Conservation (phyloP, 2,113 vertebrate genomes). For the Typhlomys cinereus region DNA sequence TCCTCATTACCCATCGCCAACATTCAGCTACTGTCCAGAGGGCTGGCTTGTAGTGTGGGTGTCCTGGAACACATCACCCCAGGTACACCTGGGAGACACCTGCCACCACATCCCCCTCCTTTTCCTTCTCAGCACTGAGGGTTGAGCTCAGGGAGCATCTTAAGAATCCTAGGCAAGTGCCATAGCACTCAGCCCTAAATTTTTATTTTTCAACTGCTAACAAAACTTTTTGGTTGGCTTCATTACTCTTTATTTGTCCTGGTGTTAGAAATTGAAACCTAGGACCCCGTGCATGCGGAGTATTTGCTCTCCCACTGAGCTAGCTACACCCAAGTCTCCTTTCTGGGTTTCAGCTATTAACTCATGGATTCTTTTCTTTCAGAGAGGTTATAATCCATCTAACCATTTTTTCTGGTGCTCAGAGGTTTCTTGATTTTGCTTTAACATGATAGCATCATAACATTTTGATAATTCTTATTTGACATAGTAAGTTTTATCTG, state of each 20-base stretch:
- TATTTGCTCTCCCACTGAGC: background rate
- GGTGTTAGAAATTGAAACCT: background rate
- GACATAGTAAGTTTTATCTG: background rate
- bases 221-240: too few relatives aligned
- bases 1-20: background rate
- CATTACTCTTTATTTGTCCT: background rate
- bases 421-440: slow-evolving; percentile 5
- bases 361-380: background rate
- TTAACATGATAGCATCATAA: background rate
- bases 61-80: background rate
- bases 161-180: background rate
- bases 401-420: background rate
- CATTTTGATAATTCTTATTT: background rate
- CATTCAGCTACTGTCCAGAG: background rate
- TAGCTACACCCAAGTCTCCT: background rate
- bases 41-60: background rate
- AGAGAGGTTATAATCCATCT: background rate
- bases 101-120: background rate
- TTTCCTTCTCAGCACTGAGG: background rate
- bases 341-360: background rate
- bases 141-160: background rate
- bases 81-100: background rate
- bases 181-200: background rate
- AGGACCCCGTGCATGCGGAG: background rate
- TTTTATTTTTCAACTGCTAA: background rate